These are phyloP conservation scores for Stichodactyla mertensii DNA, from an alignment of 64 coral and sea anemone species.

Conservation along the genomic window DNA sequence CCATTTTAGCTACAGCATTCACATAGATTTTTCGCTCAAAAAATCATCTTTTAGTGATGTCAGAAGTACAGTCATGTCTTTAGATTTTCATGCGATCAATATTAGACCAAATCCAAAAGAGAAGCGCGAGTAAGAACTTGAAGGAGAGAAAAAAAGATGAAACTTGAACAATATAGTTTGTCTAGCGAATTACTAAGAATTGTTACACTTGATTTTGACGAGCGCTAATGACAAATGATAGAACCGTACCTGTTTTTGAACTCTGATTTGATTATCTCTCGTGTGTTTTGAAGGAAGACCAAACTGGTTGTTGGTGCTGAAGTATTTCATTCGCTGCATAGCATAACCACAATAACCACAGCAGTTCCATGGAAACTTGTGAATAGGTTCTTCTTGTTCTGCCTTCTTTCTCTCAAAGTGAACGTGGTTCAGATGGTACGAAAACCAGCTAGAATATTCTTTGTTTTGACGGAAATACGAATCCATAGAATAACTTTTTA, in stretches of 20 bases:
- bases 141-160: too few species aligned
- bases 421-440: slow-evolving; percentile 56
- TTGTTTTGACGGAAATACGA: not conserved
- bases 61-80: too few species aligned
- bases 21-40: too few species aligned
- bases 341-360: slow-evolving; percentile 40
- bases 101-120: too few species aligned
- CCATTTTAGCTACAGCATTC: too few species aligned
- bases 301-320: slow-evolving; percentile 21
- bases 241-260: slow-evolving; percentile 2
- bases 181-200: too few species aligned
- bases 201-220: too few species aligned
- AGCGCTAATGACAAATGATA: not conserved
- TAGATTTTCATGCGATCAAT: too few species aligned
- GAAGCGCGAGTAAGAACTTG: too few species aligned
- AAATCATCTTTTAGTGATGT: too few species aligned
- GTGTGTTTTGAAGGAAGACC: slow-evolving; percentile 38
- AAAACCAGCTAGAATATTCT: slow-evolving; percentile 37
- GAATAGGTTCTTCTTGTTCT: not conserved
- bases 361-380: slow-evolving; percentile 13
- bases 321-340: slow-evolving; percentile 9
- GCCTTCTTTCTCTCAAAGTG: slow-evolving; percentile 30
- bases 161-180: too few species aligned
- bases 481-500: not conserved
- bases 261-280: slow-evolving; percentile 20